Base-by-base conservation (phyloP, 37 sponge, comb jelly and placozoan genomes). In the Aplysina aerophoba region DNA sequence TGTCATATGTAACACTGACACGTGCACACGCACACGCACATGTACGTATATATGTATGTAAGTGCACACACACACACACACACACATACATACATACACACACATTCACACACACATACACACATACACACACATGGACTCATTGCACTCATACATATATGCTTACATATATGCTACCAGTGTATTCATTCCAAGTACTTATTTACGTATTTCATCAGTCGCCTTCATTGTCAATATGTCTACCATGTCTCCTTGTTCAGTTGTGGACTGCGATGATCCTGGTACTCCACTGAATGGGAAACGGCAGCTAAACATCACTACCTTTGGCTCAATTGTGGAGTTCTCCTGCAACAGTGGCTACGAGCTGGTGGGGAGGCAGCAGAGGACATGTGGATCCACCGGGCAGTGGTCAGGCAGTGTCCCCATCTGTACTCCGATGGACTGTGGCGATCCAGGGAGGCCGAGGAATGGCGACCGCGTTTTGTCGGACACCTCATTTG, bases 391-490 rank as follows among this genome's bases (percentile, higher is more conserved):
- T 61, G 85, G 87, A n/a, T 28, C 59, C 17, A 73, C 68, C 84
- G 94, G 94, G 55, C 28, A 37, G 31, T 94, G 91, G 91, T 83
- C 87, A 16, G 91, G 89, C 36, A 36, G 15, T 20, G 67, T 73
- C 17, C 94, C 94, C 21, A 21, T 53, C 24, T 94, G 94, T 82
- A 63, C 19, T 41, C 83, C 61, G 0, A 30, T 83, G 4, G 62
- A 83, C 55, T 88, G 88, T 83, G 79, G 83, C 0, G 79, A 73
- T n/a, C 79, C 71, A 28, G 71, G 73, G 0, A 56, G 41, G 16
- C 88, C 88, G 11, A 57, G 28, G 6, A 83, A 88, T 60, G 88
- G 88, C 0, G 31, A 55, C 17, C 50, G 73, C 53, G 38, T 68
- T 8, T 36, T 88, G 17, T 40, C 60, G 50, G 24, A 59, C 13